Conservation (phyloP, 2,113 vertebrate genomes). For the Indri indri region DNA sequence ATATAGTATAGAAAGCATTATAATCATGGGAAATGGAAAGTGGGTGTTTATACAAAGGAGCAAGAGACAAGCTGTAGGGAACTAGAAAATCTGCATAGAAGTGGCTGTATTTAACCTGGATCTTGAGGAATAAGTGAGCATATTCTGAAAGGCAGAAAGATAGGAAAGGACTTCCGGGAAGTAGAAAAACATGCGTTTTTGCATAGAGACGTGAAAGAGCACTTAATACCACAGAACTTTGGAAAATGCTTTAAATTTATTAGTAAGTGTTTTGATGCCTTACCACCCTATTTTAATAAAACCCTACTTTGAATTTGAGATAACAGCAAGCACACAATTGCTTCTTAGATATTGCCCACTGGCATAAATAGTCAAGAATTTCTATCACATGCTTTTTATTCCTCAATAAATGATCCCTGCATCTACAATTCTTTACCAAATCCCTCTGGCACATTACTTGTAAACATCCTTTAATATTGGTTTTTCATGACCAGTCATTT, state of each 20-base stretch:
- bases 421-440: background rate
- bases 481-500: background rate
- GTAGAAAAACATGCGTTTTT: background rate
- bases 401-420: background rate
- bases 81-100: background rate
- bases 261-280: background rate
- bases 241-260: background rate
- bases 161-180: background rate
- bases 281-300: background rate
- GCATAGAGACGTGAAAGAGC: background rate
- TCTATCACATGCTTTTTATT: background rate
- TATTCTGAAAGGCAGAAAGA: background rate
- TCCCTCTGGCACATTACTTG: background rate
- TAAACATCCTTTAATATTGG: background rate
- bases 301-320: background rate
- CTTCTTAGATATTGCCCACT: background rate
- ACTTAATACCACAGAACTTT: background rate
- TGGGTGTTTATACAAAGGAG: background rate
- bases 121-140: background rate
- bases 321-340: background rate
- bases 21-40: background rate
- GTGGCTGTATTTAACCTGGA: background rate
- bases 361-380: background rate
- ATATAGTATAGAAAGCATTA: background rate
- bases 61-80: background rate